Evolutionary conservation across 2,888 invertebrate genomes (phyloP), one percentile per base, ranked within the genome.

Genomic region (Heteropelma amictum): DNA sequence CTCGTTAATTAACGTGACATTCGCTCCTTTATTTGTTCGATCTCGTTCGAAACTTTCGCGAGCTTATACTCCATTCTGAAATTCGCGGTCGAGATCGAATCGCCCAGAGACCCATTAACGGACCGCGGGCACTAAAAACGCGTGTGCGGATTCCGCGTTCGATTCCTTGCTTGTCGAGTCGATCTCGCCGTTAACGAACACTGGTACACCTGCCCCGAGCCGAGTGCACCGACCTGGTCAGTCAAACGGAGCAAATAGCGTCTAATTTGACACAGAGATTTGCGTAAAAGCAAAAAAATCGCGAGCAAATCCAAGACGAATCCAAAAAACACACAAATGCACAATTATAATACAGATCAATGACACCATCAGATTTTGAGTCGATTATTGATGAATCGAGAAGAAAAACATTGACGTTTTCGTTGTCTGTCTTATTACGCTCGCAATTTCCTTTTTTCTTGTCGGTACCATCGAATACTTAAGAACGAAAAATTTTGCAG

Each of bases 161-260:
- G 68, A 69, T 72, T 68, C 69, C 64, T 64, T 6, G 28, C 21
- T 26, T 58, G 58, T 8, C 19, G 42, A 51, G 63, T 14, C 17
- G 30, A 38, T 38, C 63, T 56, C 38, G 28, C 45, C 51, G 56
- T n/a, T n/a, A n/a, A n/a, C n/a, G 2, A 51, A 72, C 61, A 42
- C 30, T 26, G 33, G 17, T 42, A 58, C 77, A 77, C 74, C 77
- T 77, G 77, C 77, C 75, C 33, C 45, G 56, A 33, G 74, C 61
- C 40, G 65, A 58, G 35, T 38, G 53, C 65, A 30, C 10, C 71
- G 42, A 65, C 21, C 33, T 61, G 54, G 64, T 53, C 64, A 53
- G 28, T 54, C 38, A 42, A 17, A 14, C 60, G 12, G 30, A 47
- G 23, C 30, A 49, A 40, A 28, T 28, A 35, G 40, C 23, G 47